Conservation (phyloP, 2,113 vertebrate species). For the Irena cyanogastra region DNA sequence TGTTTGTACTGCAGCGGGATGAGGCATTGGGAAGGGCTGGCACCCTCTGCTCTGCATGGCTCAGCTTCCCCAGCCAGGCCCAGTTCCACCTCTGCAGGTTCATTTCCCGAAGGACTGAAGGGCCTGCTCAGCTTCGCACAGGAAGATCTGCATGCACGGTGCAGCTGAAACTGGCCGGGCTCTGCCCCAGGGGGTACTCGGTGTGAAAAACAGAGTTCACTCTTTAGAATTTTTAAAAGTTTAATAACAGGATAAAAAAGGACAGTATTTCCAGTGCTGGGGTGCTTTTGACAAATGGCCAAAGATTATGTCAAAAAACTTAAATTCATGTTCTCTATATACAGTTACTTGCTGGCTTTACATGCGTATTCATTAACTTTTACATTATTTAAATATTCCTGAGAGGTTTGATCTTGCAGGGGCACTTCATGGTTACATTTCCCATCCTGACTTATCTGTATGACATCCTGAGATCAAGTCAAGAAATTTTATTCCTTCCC, state of each 20-base stretch:
- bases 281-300: neutral
- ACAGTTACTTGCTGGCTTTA: neutral
- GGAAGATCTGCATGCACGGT: neutral
- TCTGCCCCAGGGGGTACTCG: neutral
- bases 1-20: fast-evolving
- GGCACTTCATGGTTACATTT: neutral
- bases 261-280: neutral
- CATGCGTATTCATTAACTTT: neutral
- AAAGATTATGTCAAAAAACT: neutral
- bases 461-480: neutral
- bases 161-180: fast-evolving
- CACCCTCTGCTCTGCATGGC: neutral
- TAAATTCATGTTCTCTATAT: neutral
- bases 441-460: neutral
- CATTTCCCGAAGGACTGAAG: neutral
- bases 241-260: neutral
- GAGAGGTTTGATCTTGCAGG: neutral
- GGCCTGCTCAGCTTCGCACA: neutral
- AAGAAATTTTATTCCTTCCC: neutral
- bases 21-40: neutral
- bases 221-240: neutral
- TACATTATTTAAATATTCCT: neutral
- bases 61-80: neutral
- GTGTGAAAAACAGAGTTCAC: no score
- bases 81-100: neutral